Conservation (phyloP, 53 echinoderm and acorn worm species). For the Antedon mediterranea region DNA sequence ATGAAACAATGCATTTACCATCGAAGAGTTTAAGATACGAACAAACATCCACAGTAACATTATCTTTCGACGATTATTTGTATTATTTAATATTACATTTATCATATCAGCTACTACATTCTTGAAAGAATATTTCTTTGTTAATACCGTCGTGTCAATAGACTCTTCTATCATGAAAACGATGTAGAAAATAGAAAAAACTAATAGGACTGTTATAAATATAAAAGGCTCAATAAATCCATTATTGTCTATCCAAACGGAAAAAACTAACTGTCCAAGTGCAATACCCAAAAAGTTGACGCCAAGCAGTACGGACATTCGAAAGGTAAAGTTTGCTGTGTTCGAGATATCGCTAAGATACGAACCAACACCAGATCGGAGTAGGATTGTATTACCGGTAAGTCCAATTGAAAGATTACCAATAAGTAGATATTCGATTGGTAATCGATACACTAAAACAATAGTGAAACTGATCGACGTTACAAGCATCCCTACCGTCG, state of each 20-base stretch:
- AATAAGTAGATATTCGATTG: constrained; percentile 51
- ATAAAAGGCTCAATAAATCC: constrained; percentile 65
- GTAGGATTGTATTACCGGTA: constrained; percentile 53
- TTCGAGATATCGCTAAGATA: constrained; percentile 72
- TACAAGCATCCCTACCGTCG: constrained; percentile 45
- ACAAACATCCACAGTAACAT: not conserved
- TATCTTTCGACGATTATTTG: not conserved
- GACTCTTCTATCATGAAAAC: constrained; percentile 66
- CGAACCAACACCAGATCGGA: constrained; percentile 63
- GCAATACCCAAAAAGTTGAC: constrained; percentile 76
- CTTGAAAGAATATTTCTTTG: not conserved
- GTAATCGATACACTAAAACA: constrained; percentile 29
- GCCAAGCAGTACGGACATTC: constrained; percentile 75
- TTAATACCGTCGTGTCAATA: not conserved
- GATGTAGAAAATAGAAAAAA: constrained; percentile 42
- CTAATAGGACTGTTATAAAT: constrained; percentile 48
- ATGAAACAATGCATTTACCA: not conserved
- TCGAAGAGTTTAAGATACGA: not conserved
- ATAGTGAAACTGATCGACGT: constrained; percentile 50
- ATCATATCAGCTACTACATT: not conserved
- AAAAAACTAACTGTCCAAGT: constrained; percentile 52
- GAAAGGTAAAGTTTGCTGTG: constrained; percentile 37
- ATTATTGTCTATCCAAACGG: constrained; percentile 57
- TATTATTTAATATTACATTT: not conserved
- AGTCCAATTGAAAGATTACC: constrained; percentile 60